phyloP scores from a whole-genome alignment of 2,113 vertebrate genomes.

The Platysternon megacephalum region DNA sequence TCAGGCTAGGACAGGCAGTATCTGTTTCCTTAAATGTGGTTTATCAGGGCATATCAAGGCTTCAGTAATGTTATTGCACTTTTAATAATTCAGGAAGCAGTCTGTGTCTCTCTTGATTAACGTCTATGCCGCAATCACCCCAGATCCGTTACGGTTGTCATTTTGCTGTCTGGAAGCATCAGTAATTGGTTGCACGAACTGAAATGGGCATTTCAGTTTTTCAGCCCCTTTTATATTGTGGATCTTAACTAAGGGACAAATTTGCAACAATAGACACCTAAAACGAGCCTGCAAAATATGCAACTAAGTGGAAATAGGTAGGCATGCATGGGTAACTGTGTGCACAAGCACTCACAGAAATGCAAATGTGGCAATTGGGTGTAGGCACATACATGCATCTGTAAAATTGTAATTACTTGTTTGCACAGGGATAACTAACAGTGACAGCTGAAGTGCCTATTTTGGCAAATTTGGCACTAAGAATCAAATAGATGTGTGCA shows the following conservation, averaged over 20 bases:
- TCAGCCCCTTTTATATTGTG: slow-evolving; percentile 32
- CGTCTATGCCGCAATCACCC: slow-evolving; percentile 42
- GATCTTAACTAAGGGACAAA: slow-evolving; percentile 13
- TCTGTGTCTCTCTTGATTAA: slow-evolving; percentile 61
- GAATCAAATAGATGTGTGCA: neutral
- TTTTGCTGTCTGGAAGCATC: slow-evolving; percentile 34
- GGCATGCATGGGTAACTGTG: neutral
- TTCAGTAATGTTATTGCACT: slow-evolving; percentile 38
- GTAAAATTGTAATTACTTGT: neutral
- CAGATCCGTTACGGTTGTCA: slow-evolving; percentile 34
- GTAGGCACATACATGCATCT: neutral
- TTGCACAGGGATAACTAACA: neutral
- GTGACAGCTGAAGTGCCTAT: neutral
- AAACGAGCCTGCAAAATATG: neutral
- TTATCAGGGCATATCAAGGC: slow-evolving; percentile 36
- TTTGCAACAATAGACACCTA: slow-evolving; percentile 20
- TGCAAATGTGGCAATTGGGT: neutral
- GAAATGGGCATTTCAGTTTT: slow-evolving; percentile 38
- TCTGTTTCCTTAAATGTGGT: slow-evolving; percentile 34
- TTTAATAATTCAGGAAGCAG: slow-evolving; percentile 47
- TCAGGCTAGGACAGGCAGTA: slow-evolving; percentile 32
- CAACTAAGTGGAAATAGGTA: neutral
- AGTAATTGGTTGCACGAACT: slow-evolving; percentile 49
- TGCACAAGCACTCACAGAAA: neutral
- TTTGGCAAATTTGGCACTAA: neutral